Conservation (phyloP, 2,888 invertebrate species). For the Athetis lepigone region DNA sequence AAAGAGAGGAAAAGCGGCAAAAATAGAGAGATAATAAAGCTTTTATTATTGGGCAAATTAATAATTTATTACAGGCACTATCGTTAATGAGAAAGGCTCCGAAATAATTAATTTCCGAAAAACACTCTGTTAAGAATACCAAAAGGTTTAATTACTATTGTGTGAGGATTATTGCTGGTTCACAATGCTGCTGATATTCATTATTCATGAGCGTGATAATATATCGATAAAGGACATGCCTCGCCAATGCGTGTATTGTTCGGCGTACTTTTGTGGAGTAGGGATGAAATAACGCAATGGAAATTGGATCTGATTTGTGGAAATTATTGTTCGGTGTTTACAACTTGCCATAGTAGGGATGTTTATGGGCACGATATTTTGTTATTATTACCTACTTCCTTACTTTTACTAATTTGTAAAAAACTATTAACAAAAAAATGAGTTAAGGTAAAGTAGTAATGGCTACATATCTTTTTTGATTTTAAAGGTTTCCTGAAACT, state of each 20-base stretch:
- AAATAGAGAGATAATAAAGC: background rate
- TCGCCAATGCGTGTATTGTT: conserved; percentile 15
- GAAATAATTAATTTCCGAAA: conserved; percentile 35
- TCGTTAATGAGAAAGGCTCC: conserved; percentile 9
- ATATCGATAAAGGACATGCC: conserved; percentile 20
- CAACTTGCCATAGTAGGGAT: background rate
- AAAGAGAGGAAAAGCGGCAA: too few species aligned
- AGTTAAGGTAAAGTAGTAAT: too few species aligned
- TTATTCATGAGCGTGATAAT: conserved; percentile 53
- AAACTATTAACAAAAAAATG: too few species aligned
- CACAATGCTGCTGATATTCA: conserved; percentile 36
- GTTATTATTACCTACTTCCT: too few species aligned
- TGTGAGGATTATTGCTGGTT: conserved; percentile 27
- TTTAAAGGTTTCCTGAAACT: too few species aligned
- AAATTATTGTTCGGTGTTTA: conserved; percentile 19
- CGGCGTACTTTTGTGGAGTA: conserved; percentile 8
- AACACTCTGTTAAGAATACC: conserved; percentile 33
- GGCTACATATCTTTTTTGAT: too few species aligned
- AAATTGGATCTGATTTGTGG: conserved; percentile 14
- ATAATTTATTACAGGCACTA: background rate
- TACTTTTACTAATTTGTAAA: too few species aligned
- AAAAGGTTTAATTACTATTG: conserved; percentile 41
- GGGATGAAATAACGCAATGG: conserved; percentile 14
- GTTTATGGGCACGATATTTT: background rate
- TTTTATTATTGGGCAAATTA: background rate